Conservation (phyloP, 2,113 vertebrate species). For the Vidua chalybeata region DNA sequence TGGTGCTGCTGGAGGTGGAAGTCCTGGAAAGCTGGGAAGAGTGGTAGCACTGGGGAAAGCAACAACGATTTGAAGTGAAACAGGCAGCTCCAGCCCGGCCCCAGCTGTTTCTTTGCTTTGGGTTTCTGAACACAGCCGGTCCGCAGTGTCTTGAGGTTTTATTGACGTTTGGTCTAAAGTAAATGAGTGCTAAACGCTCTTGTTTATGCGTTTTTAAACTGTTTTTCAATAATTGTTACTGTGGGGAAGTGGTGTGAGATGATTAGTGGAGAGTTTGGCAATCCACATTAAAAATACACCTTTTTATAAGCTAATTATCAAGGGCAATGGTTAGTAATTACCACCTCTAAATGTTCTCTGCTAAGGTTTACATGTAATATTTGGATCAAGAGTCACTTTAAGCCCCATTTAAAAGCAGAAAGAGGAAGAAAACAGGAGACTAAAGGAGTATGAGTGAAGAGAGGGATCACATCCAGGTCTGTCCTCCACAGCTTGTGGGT, state of each 20-base stretch:
- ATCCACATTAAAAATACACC: conserved; percentile 41
- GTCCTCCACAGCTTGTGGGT: neutral
- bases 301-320: conserved; percentile 53
- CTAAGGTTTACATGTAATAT: neutral
- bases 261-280: conserved; percentile 57
- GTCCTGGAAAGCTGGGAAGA: neutral
- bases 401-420: neutral
- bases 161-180: neutral
- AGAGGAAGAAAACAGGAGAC: neutral
- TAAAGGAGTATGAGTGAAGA: neutral
- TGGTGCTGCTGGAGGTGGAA: neutral
- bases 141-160: neutral
- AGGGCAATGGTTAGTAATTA: conserved; percentile 39
- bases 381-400: neutral
- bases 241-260: conserved; percentile 32
- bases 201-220: conserved; percentile 30
- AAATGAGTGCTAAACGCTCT: neutral
- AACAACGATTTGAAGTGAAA: neutral
- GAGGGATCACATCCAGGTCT: neutral
- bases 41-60: accelerated
- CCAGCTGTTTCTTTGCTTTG: neutral
- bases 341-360: neutral
- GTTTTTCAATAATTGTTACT: conserved; percentile 30
- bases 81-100: neutral
- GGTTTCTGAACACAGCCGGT: neutral